Base-by-base conservation (phyloP, 2,113 vertebrate genomes). In the Melanotaenia duboulayi region DNA sequence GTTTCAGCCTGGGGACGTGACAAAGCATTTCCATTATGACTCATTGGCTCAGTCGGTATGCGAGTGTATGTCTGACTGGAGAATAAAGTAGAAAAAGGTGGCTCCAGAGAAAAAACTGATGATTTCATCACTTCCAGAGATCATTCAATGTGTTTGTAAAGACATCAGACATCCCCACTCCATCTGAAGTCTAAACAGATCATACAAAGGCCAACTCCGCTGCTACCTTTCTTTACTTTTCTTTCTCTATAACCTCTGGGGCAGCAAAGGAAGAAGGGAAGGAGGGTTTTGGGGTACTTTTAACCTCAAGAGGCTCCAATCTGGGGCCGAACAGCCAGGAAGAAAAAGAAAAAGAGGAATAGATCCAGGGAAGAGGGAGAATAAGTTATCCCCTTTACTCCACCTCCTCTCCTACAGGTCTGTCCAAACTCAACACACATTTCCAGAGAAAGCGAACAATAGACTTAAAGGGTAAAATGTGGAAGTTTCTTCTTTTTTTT, bases 351-450 rank as follows among this genome's bases (percentile, higher is more conserved):
- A 55, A 20, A 54, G 58, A 50, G 48, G 17, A 46, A 46, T 55
- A 52, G 54, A 76, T 68, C 72, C 58, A 71, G 46, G 37, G 46
- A 13, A 11, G 20, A 65, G 68, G 68, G 63, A 64, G 74, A 51
- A 69, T 81, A 42, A 81, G 64, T 80, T 83, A 69, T 86, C 50
- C 0, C 57, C 57, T 57, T 48, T 69, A 73, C 80, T n/a, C 62
- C 70, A 52, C 71, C 65, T 85, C 74, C 50, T 70, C 78, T 85
- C 75, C 88, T 65, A 44, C 6, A 54, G 84, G 78, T 80, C 87
- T 77, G 90, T 92, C 89, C 86, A 91, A 92, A 93, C 92, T 89
- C 88, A 91, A 90, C 89, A 92, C 90, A 93, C 87, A 91, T 90
- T 94, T 94, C 92, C 93, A 93, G 83, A 84, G 66, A 87, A 82